Conservation (phyloP, 2,797 vertebrate genomes). For the Sebastes alutus region DNA sequence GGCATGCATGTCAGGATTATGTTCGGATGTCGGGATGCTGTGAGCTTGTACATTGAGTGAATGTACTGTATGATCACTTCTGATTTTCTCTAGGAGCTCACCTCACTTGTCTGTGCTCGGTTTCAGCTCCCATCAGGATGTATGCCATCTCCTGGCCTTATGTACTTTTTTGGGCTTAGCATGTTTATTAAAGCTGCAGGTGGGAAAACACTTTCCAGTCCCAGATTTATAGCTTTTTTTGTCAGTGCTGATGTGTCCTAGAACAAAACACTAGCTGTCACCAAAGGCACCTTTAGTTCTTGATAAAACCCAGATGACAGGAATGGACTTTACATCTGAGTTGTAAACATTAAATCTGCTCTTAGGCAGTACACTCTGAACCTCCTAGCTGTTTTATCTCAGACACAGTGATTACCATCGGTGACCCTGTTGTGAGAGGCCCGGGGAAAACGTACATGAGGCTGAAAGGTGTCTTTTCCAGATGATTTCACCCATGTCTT, state of each 20-base stretch:
- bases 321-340: slow-evolving; percentile 25
- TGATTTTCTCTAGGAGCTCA: neutral
- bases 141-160: slow-evolving; percentile 3
- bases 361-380: neutral
- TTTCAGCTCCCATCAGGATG: slow-evolving; percentile 25
- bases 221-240: neutral
- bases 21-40: neutral
- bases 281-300: slow-evolving; percentile 25
- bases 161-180: slow-evolving; percentile 4
- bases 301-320: slow-evolving; percentile 23
- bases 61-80: slow-evolving; percentile 24
- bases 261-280: slow-evolving; percentile 33
- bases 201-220: neutral
- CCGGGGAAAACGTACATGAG: neutral
- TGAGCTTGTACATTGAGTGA: neutral
- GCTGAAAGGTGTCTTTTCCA: slow-evolving; percentile 16
- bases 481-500: slow-evolving; percentile 19
- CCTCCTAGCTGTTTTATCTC: slow-evolving; percentile 9
- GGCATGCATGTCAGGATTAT: slow-evolving; percentile 20
- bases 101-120: neutral
- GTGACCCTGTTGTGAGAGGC: slow-evolving; percentile 18
- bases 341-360: slow-evolving; percentile 14
- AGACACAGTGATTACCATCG: slow-evolving; percentile 14
- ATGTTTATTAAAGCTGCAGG: slow-evolving; percentile 21
- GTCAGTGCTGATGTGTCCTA: neutral